phyloP scores from a whole-genome alignment of 2,113 vertebrate genomes.

The Petaurus breviceps region DNA sequence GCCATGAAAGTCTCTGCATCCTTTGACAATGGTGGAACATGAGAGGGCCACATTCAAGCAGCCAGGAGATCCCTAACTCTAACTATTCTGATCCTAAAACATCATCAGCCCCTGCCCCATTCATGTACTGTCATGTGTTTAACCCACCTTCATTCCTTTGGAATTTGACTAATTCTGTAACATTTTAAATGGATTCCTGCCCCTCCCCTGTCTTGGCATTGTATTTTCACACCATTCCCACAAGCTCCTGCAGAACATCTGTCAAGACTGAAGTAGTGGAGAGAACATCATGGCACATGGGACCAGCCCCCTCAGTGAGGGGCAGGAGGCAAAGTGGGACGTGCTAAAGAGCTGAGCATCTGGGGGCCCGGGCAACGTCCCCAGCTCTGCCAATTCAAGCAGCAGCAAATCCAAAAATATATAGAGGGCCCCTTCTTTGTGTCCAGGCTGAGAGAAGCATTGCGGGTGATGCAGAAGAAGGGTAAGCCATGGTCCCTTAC shows the following conservation, averaged over 20 bases:
- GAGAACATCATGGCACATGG: neutral
- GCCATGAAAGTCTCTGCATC: slow-evolving; percentile 15
- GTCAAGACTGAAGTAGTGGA: neutral
- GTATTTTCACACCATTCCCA: slow-evolving; percentile 39
- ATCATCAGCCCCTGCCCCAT: neutral
- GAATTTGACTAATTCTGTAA: slow-evolving; percentile 27
- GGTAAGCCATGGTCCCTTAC: neutral
- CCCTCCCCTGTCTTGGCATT: neutral
- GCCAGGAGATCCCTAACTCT: slow-evolving; percentile 24
- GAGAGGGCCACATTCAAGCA: neutral
- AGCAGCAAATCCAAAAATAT: neutral
- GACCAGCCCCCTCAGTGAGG: neutral
- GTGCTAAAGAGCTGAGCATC: neutral
- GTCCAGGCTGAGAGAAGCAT: neutral
- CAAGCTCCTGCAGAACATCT: slow-evolving; percentile 2
- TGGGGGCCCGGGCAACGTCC: neutral
- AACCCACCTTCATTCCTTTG: slow-evolving; percentile 10
- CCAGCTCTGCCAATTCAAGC: neutral
- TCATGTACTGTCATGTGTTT: neutral
- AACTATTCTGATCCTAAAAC: slow-evolving; percentile 23
- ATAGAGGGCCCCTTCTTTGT: neutral
- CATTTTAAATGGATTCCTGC: neutral
- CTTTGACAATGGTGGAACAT: neutral
- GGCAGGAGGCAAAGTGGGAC: neutral
- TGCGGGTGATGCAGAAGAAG: neutral